These are phyloP conservation scores for Olivierus martensii DNA, from an alignment of 1,140 invertebrate genomes.

Conservation along the genomic window DNA sequence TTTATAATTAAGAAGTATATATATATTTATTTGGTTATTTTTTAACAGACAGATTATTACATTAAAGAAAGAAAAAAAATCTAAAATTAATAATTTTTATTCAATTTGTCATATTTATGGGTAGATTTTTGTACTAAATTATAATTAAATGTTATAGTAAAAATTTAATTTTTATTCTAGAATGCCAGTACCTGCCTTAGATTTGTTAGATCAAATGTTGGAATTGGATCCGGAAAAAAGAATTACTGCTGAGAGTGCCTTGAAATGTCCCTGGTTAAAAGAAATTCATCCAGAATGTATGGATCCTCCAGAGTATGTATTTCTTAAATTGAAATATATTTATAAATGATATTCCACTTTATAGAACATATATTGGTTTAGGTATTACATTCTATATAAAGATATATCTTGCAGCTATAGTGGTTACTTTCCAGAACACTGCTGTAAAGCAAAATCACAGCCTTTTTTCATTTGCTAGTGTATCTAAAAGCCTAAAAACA, in stretches of 20 bases:
- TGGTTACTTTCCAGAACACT: too few relatives aligned
- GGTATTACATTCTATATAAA: too few relatives aligned
- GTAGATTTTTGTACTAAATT: too few relatives aligned
- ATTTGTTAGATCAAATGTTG: conserved; percentile 92
- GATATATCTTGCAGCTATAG: too few relatives aligned
- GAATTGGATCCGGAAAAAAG: conserved; percentile 86
- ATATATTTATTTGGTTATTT: too few relatives aligned
- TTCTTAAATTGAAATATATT: background rate
- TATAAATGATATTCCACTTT: too few relatives aligned
- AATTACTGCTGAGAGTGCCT: conserved; percentile 85
- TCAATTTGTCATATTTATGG: conserved; percentile 5
- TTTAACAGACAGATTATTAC: too few relatives aligned
- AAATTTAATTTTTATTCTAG: conserved; percentile 25
- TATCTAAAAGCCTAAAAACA: too few relatives aligned
- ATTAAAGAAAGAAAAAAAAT: conserved; percentile 16
- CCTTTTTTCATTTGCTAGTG: too few relatives aligned
- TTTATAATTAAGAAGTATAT: too few relatives aligned
- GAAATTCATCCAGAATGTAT: conserved; percentile 70
- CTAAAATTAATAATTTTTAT: background rate
- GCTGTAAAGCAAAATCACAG: too few relatives aligned
- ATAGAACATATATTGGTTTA: too few relatives aligned
- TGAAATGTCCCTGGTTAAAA: conserved; percentile 87
- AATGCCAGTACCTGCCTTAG: conserved; percentile 76
- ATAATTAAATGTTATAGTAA: background rate
- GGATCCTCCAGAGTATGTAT: conserved; percentile 50